Evolutionary conservation across 2,888 invertebrate genomes (phyloP).

Genomic region (Drosophila leonis): DNA sequence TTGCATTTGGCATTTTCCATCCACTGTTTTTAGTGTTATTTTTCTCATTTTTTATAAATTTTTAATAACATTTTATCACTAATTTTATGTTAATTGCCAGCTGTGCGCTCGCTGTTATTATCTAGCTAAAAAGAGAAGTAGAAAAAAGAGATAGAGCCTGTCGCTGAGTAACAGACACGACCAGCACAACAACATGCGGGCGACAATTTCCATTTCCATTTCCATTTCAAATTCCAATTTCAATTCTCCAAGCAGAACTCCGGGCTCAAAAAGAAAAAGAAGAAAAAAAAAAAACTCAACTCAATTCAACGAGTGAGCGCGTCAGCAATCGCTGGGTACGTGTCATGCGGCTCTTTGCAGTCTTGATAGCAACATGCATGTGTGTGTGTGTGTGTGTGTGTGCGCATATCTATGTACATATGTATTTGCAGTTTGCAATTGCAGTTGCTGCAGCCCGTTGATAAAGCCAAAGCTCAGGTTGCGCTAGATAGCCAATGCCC

Average conservation of each 20-base stretch:
- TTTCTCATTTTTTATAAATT: conserved; percentile 40
- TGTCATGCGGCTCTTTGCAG: conserved; percentile 54
- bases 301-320: conserved; percentile 15
- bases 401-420: conserved; percentile 19
- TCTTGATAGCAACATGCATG: conserved; percentile 30
- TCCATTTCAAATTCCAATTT: conserved; percentile 17
- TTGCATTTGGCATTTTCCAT: conserved; percentile 42
- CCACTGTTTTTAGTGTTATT: conserved; percentile 3
- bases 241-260: conserved; percentile 44
- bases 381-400: background rate
- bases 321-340: conserved; percentile 59
- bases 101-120: conserved; percentile 50
- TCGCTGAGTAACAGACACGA: conserved; percentile 51
- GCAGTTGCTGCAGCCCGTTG: conserved; percentile 37
- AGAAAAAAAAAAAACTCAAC: conserved; percentile 1
- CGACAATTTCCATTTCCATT: conserved; percentile 53
- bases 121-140: conserved; percentile 43
- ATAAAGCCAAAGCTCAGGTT: conserved; percentile 67
- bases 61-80: conserved; percentile 79
- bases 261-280: conserved; percentile 23
- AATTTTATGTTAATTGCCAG: conserved; percentile 82
- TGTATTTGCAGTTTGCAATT: conserved; percentile 48
- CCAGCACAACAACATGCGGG: conserved; percentile 67
- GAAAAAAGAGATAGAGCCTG: background rate
- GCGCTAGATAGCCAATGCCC: conserved; percentile 40